Percentiles rank a stretch among this genome's conserved stretches.
These are phyloP conservation scores for Psittacula derbiana DNA, from an alignment of 2,797 vertebrate genomes.

Conservation along the genomic window DNA sequence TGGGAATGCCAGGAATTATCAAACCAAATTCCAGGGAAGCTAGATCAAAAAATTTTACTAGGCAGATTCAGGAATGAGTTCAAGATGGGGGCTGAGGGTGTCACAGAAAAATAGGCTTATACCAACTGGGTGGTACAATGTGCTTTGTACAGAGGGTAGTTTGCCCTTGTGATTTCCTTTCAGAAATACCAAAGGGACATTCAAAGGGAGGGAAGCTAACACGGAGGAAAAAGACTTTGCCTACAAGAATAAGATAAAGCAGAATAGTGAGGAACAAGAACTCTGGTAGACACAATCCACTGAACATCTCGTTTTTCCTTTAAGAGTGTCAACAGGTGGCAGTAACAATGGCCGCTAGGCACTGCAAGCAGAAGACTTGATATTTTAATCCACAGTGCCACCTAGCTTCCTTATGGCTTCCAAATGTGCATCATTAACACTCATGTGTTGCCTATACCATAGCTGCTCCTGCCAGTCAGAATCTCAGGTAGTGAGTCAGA, in stretches of 20 bases:
- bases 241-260: not conserved
- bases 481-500: not conserved
- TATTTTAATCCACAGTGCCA: conserved; percentile 49
- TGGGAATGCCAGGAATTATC: not conserved
- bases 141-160: not conserved
- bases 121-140: not conserved
- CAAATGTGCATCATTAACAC: not conserved
- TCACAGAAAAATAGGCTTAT: not conserved
- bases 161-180: not conserved
- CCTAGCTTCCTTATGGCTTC: conserved; percentile 21
- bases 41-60: not conserved
- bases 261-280: not conserved
- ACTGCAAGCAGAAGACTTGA: not conserved
- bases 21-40: not conserved
- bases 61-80: not conserved
- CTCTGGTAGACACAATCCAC: not conserved
- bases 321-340: not conserved
- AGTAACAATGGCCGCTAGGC: not conserved
- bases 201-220: not conserved
- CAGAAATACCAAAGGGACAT: not conserved
- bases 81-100: not conserved
- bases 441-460: not conserved
- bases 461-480: not conserved
- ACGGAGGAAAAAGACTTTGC: not conserved
- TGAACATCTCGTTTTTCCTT: not conserved